phyloP scores from a whole-genome alignment of 2,797 vertebrate genomes.

The Tadarida brasiliensis region DNA sequence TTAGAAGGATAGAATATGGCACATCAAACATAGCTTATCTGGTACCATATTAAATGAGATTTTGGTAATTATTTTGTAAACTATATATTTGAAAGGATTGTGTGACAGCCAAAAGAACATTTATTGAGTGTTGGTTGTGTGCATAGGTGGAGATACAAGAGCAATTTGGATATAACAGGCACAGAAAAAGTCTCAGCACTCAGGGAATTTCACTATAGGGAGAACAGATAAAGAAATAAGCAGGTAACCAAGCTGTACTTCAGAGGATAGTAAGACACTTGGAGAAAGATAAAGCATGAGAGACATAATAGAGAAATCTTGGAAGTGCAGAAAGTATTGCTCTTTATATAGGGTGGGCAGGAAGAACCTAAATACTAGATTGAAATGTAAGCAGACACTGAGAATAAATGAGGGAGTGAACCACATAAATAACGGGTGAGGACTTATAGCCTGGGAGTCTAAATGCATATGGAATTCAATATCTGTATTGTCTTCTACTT shows the following conservation, averaged over 20 bases:
- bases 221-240: not conserved
- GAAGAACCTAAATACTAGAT: not conserved
- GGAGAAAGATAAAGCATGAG: not conserved
- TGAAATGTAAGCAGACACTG: not conserved
- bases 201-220: not conserved
- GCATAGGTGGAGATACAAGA: not conserved
- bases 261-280: not conserved
- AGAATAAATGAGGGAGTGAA: not conserved
- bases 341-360: not conserved
- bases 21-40: not conserved
- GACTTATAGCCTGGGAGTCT: too few species aligned
- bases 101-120: not conserved
- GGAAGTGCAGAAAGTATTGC: not conserved
- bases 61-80: not conserved
- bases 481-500: not conserved
- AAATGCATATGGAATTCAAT: not conserved
- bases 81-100: not conserved
- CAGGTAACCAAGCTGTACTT: not conserved
- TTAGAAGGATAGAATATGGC: not conserved
- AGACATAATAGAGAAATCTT: not conserved
- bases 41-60: not conserved
- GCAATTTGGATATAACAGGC: not conserved
- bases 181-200: not conserved
- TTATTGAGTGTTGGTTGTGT: not conserved
- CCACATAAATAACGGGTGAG: not conserved